These are phyloP conservation scores for Brevimyrus niger DNA, from an alignment of 2,113 vertebrate genomes.

Conservation along the genomic window DNA sequence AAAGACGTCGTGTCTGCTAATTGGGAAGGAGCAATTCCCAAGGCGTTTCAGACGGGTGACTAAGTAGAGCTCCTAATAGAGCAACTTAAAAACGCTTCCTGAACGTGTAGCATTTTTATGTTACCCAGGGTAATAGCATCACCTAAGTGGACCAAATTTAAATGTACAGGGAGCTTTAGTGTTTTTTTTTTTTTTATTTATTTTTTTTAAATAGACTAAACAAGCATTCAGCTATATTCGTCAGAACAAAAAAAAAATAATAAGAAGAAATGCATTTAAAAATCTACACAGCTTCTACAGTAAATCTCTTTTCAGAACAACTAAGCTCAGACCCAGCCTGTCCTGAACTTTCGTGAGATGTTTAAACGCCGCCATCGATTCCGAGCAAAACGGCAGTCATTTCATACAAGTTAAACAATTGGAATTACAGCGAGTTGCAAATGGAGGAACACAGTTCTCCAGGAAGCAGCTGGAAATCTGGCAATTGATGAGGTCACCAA, in stretches of 20 bases:
- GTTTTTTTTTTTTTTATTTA: no score
- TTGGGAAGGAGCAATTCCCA: not conserved
- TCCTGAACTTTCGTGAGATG: not conserved
- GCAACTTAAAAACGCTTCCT: not conserved
- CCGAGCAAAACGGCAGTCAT: not conserved
- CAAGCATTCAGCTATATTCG: not conserved
- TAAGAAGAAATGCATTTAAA: not conserved
- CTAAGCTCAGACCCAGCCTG: not conserved
- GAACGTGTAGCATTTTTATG: not conserved
- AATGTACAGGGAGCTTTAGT: not conserved
- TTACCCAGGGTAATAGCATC: not conserved
- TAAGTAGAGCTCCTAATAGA: not conserved
- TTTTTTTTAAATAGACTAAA: not conserved
- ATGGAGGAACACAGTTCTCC: not conserved
- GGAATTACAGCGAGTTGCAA: not conserved
- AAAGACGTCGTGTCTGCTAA: not conserved
- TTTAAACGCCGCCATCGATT: not conserved
- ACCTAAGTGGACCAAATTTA: not conserved
- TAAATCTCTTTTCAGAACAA: not conserved
- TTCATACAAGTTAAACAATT: no score
- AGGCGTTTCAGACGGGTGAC: not conserved
- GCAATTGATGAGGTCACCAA: constrained; percentile 9
- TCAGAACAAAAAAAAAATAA: not conserved
- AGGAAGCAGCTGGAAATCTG: constrained; percentile 12
- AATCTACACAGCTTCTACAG: not conserved